Evolutionary conservation across 2,797 vertebrate genomes (phyloP), one percentile per base, ranked within the genome.

Genomic region (Protosalanx chinensis): DNA sequence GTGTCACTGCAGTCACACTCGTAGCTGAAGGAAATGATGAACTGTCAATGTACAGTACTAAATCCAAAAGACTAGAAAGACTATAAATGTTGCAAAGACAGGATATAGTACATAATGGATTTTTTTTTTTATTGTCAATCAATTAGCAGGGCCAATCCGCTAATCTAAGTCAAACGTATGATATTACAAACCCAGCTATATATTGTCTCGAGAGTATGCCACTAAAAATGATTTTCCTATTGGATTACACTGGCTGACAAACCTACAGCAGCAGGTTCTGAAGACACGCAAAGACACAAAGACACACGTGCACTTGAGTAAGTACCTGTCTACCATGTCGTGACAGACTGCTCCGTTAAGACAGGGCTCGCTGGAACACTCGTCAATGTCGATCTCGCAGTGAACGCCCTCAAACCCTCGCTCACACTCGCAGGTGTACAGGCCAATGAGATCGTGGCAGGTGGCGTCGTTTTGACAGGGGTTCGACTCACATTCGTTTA

Each of bases 291-390:
- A 68, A 29, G 49, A 68, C 32, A 33, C 30, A 56, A 68, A 29
- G 49, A 68, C 32, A 33, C 3, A 30, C 7, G 8, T 37, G 41
- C 16, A 13, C 56, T 49, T 20, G 3, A n/a, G 13, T 32, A 2
- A 74, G 85, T 87, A 98, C 96, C 96, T 90, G 88, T 95, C 93
- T 49, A 95, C 75, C 76, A 92, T 88, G 87, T 98, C 95, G 0
- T 82, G 89, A 66, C 96, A 98, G 0, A 63, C 67, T 0, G 91
- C 96, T 2, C 90, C 88, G 3, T 95, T 93, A 53, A 84, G 89
- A 64, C 97, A 98, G 0, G 97, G 97, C 15, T 89, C 88, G 78
- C 95, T 97, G 64, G 82, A 88, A 74, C 97, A 98, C 73, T 98
- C 97, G 3, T 98, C 86, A 0, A 95, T 78, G 72, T 98, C 91